These are phyloP conservation scores for Eptesicus fuscus DNA, from an alignment of 2,113 vertebrate species.

Conservation along the genomic window DNA sequence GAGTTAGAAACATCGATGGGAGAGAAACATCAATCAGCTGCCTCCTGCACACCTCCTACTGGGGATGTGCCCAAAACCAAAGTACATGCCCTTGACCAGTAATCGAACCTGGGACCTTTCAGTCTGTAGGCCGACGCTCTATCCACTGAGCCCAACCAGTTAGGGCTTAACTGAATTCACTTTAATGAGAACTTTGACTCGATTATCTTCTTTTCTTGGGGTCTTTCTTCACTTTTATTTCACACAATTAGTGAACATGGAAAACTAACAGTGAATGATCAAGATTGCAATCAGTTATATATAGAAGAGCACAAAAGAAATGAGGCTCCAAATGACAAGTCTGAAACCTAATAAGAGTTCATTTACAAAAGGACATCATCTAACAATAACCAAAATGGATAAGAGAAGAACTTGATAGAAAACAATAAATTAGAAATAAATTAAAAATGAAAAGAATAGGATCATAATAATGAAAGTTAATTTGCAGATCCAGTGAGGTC, in stretches of 20 bases:
- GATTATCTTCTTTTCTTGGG: slow-evolving; percentile 35
- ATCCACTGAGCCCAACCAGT: too few species aligned
- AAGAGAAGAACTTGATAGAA: slow-evolving; percentile 48
- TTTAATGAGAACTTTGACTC: slow-evolving; percentile 59
- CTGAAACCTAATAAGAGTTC: slow-evolving; percentile 29
- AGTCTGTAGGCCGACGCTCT: too few species aligned
- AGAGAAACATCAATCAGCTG: too few species aligned
- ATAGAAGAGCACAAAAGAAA: slow-evolving; percentile 5
- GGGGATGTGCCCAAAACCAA: too few species aligned
- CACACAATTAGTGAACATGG: slow-evolving; percentile 54
- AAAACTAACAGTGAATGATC: slow-evolving; percentile 46
- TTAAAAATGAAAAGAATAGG: slow-evolving; percentile 70
- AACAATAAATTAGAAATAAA: slow-evolving; percentile 68
- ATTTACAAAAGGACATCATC: slow-evolving; percentile 46
- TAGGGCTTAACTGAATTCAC: background rate
- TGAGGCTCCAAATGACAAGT: background rate
- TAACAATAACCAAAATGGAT: slow-evolving; percentile 42
- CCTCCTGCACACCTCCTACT: too few species aligned
- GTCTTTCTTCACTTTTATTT: slow-evolving; percentile 38
- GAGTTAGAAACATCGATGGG: too few species aligned
- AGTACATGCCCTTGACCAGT: too few species aligned
- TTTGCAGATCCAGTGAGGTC: slow-evolving; percentile 50
- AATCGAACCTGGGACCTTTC: too few species aligned
- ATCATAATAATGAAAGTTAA: slow-evolving; percentile 69
- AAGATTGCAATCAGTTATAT: slow-evolving; percentile 24